These are phyloP conservation scores for Bombyx huttoni DNA, from an alignment of 2,888 invertebrate genomes.

Conservation along the genomic window DNA sequence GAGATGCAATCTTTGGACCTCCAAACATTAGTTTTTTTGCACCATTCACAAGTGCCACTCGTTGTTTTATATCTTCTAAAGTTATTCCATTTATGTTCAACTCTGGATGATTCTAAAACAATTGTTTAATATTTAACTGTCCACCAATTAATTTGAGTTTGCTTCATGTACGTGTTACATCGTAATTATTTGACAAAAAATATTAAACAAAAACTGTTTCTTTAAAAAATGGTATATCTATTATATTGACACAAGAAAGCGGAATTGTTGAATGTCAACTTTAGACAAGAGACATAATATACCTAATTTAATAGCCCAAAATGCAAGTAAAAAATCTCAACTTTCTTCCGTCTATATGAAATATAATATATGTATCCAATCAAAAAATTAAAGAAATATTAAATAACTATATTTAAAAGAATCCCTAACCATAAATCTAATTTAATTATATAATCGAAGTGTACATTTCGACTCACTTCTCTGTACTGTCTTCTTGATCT, in stretches of 20 bases:
- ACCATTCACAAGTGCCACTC: conserved; percentile 72
- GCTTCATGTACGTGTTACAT: neutral
- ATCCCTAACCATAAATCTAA: too few species aligned
- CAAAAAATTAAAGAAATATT: too few species aligned
- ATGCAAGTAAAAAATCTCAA: too few species aligned
- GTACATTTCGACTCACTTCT: conserved; percentile 61
- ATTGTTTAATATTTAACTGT: neutral
- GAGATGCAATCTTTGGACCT: conserved; percentile 39
- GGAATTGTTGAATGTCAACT: too few species aligned
- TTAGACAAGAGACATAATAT: too few species aligned
- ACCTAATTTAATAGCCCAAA: too few species aligned
- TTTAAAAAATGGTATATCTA: too few species aligned
- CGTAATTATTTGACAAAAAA: neutral
- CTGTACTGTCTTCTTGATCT: conserved; percentile 79
- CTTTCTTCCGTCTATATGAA: too few species aligned
- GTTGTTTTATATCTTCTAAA: conserved; percentile 69
- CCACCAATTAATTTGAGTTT: neutral
- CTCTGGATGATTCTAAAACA: conserved; percentile 78
- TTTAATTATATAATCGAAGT: neutral
- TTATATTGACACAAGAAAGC: too few species aligned
- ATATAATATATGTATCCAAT: too few species aligned
- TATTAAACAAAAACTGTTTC: too few species aligned
- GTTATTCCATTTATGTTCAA: conserved; percentile 83
- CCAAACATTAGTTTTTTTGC: conserved; percentile 62
- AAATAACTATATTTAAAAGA: too few species aligned